phyloP scores from a whole-genome alignment of 2,888 invertebrate genomes.

The Euspilapteryx auroguttella region DNA sequence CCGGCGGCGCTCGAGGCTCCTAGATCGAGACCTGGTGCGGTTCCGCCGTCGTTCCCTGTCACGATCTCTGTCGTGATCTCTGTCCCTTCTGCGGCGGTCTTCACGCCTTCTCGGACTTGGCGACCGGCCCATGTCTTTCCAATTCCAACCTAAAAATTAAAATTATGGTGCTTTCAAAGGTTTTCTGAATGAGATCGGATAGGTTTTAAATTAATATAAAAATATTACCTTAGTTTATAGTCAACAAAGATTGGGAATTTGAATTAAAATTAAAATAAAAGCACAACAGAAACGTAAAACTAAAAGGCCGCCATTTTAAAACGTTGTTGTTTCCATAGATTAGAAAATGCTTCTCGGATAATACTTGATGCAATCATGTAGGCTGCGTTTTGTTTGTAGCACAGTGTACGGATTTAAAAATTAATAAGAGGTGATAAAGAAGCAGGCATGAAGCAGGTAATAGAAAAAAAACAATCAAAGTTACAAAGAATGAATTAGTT shows the following conservation, averaged over 20 bases:
- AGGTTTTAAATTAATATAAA: neutral
- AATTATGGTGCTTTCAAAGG: neutral
- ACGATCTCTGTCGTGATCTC: slow-evolving; percentile 17
- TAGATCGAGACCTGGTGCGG: slow-evolving; percentile 39
- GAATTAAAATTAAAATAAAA: slow-evolving; percentile 22
- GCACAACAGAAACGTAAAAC: slow-evolving; percentile 37
- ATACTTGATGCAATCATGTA: no score
- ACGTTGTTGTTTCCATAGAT: no score
- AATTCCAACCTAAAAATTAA: slow-evolving; percentile 4
- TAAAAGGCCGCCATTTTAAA: slow-evolving; percentile 47
- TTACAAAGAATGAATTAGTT: no score
- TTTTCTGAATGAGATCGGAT: neutral
- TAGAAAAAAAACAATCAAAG: no score
- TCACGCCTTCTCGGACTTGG: slow-evolving; percentile 53
- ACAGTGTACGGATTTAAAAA: no score
- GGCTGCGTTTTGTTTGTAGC: no score
- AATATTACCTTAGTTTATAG: slow-evolving; percentile 32
- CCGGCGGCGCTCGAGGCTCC: slow-evolving; percentile 39
- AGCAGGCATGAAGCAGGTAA: no score
- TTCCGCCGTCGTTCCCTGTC: slow-evolving; percentile 34
- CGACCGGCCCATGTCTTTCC: slow-evolving; percentile 41
- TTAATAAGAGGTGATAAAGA: no score
- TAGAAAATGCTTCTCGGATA: no score
- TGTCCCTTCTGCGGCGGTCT: slow-evolving; percentile 17
- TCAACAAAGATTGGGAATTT: slow-evolving; percentile 37